phyloP scores from a whole-genome alignment of 2,113 vertebrate species.

The Stercorarius parasiticus region DNA sequence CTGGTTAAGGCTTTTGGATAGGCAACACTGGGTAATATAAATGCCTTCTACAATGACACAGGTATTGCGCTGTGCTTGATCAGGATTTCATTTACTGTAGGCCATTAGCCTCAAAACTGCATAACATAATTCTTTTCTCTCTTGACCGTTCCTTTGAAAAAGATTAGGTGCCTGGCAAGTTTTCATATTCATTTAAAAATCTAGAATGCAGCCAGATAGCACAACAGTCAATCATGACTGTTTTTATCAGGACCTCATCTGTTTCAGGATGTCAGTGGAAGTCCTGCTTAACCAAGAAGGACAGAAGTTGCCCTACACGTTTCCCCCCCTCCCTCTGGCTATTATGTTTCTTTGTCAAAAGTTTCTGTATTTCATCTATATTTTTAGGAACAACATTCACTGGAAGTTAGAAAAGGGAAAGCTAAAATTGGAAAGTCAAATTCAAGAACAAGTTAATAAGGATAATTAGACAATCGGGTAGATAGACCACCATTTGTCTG shows the following conservation, averaged over 20 bases:
- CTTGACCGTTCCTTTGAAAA: not conserved
- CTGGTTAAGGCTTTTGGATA: not conserved
- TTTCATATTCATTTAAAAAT: conserved; percentile 39
- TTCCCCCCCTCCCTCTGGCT: not conserved
- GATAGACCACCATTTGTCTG: not conserved
- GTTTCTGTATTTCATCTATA: not conserved
- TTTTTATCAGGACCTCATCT: conserved; percentile 42
- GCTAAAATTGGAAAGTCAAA: not conserved
- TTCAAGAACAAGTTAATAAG: not conserved
- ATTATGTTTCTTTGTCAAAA: not conserved
- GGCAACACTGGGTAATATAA: not conserved
- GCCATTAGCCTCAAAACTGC: not conserved
- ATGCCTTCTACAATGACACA: not conserved
- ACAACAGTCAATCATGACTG: conserved; percentile 23
- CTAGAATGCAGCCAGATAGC: conserved; percentile 15
- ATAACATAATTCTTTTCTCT: not conserved
- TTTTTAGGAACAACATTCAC: not conserved
- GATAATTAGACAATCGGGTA: not conserved
- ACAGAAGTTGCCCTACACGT: not conserved
- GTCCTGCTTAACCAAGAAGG: conserved; percentile 24
- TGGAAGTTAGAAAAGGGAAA: not conserved
- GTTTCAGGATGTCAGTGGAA: conserved; percentile 23
- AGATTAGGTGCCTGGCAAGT: conserved; percentile 14
- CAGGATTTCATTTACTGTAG: not conserved
- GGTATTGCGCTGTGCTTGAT: not conserved